Evolutionary conservation across 2,888 invertebrate genomes (phyloP), one percentile per base, ranked within the genome.

Genomic region (Tricholauxania praeusta): DNA sequence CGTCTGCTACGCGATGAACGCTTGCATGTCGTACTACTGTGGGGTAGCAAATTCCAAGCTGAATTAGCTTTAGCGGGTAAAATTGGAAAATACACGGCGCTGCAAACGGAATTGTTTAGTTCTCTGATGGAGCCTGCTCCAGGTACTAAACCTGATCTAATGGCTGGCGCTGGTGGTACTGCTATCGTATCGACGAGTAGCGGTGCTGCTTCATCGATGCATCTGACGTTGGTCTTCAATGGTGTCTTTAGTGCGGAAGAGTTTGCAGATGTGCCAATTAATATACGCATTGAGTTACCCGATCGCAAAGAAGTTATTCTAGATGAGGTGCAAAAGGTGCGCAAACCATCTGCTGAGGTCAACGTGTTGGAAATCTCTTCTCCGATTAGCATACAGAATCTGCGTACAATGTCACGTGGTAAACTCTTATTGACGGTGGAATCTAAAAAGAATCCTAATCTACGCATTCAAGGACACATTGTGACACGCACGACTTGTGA

Each of bases 121-220:
- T 91, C 95, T 0, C 86, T 96, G 48, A 86, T 96, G 80, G 92
- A 92, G 80, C 91, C 92, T 0, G 90, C 88, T 79, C 90, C 88
- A 80, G 93, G 89, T 78, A 90, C 87, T 76, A 91, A 89, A 85
- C 88, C 88, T 52, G 89, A 90, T 71, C 87, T 89, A 73, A 90
- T 89, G 91, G 89, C 88, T 75, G 94, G 89, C 80, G 92, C 89
- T 79, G 95, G 94, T 81, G 96, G 95, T 1, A 96, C 96, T 0
- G 96, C 96, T 1, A 92, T 96, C 49, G 93, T 96, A 1, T 94
- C 95, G 0, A 94, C 93, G 0, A 93, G 92, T 0, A 93, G 94
- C 14, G 92, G 94, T 0, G 92, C 94, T 2, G 92, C 94, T 0
- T 94, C 96, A 0, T 94, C 94, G 51, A 90, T 96, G 73, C 94